Conservation (phyloP, 2,797 vertebrate genomes). For the Fratercula arctica region DNA sequence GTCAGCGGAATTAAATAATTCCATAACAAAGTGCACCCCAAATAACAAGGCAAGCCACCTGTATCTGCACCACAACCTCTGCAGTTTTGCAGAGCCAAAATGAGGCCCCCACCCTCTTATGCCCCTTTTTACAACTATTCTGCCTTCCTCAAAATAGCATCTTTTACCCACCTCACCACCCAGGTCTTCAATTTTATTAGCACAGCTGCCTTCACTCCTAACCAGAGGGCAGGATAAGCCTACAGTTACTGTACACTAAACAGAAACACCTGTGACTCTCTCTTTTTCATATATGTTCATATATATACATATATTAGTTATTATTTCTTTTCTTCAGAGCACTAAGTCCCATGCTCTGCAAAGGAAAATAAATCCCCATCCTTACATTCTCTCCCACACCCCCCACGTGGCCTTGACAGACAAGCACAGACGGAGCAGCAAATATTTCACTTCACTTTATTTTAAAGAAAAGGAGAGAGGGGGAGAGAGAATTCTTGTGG, state of each 20-base stretch:
- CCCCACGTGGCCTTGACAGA: constrained; percentile 61
- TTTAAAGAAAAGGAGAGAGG: constrained; percentile 73
- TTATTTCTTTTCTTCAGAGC: constrained; percentile 54
- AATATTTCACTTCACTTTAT: constrained; percentile 77
- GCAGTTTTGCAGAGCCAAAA: neutral
- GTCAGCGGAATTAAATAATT: neutral
- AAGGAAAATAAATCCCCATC: constrained; percentile 60
- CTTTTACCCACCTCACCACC: constrained; percentile 52
- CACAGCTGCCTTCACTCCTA: constrained; percentile 69
- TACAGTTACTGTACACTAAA: constrained; percentile 63
- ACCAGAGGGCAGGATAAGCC: constrained; percentile 56
- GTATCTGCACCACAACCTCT: neutral
- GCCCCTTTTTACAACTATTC: neutral
- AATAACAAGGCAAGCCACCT: neutral
- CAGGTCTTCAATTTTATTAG: constrained; percentile 64
- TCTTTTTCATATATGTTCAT: constrained; percentile 40
- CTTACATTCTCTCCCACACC: constrained; percentile 59
- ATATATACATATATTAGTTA: constrained; percentile 36
- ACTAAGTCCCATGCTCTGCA: constrained; percentile 42
- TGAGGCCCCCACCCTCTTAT: neutral
- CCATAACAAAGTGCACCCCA: neutral
- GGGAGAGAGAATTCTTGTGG: constrained; percentile 77
- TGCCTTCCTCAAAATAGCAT: constrained; percentile 22
- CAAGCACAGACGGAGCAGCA: constrained; percentile 62
- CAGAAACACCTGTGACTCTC: constrained; percentile 69